Base-by-base conservation (phyloP, 2,888 invertebrate genomes). In the Drosophila kambysellisi region DNA sequence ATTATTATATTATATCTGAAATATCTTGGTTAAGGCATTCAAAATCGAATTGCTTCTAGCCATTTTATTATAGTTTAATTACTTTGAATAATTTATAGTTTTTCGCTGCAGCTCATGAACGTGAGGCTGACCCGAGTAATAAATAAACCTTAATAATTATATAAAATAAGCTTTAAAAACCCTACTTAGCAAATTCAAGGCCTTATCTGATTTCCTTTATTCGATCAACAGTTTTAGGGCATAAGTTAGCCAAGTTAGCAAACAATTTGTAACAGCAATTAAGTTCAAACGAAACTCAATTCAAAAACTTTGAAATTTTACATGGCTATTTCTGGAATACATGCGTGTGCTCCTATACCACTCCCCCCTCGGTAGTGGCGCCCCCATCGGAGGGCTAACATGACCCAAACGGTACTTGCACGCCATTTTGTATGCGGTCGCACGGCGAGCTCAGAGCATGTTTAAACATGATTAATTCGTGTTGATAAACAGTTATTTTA, bases 401-500 rank as follows among this genome's bases (percentile, higher is more conserved):
- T 79, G 79, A 69, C 71, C 79, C 65, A 51, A 79, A 66, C 79
- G 75, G 57, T 48, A 43, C 57, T 65, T 70, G 79, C 79, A 79
- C 65, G 80, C 74, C 76, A 74, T 76, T 81, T 70, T 81, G 76
- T 75, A 70, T 81, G 83, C 68, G 70, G 69, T 52, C 79, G 66
- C 73, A 77, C 74, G 57, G 29, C 39, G 65, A 65, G 73, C 66
- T 53, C 57, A 30, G 64, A 51, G 81, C 87, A 83, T 88, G 89
- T 89, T 88, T 74, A 73, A 72, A 72, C 76, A 79, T 89, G 88
- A 88, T 88, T 88, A 88, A 88, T 88, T 85, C 60, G 88, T 76
- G 88, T 87, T 88, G 88, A 88, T 88, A 88, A 88, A 87, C 80
- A 85, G 82, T 84, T 87, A 87, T 87, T 84, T 83, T 83, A 91